These are phyloP conservation scores for Cyanoderma ruficeps DNA, from an alignment of 2,113 vertebrate species.

Conservation along the genomic window DNA sequence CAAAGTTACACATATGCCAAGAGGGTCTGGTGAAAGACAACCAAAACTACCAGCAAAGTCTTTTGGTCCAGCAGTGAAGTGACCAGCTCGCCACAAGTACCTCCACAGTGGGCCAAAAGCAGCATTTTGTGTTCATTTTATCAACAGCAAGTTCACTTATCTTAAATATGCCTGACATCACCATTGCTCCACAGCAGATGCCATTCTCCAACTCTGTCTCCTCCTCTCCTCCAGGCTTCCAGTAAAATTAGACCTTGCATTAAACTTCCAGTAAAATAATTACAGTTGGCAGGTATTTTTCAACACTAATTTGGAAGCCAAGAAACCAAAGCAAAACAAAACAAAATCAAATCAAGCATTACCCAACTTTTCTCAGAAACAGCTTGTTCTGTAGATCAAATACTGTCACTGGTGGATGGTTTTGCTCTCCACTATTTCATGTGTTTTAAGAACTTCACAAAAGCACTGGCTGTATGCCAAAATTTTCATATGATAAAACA, in stretches of 20 bases:
- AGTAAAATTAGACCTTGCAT: conserved; percentile 34
- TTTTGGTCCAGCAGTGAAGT: background rate
- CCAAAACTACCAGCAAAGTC: background rate
- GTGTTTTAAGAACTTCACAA: background rate
- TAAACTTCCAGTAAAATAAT: conserved; percentile 56
- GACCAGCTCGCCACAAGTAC: background rate
- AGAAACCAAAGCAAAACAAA: conserved; percentile 26
- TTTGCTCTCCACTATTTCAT: background rate
- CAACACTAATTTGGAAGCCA: conserved; percentile 33
- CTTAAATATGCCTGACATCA: background rate
- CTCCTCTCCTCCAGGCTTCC: conserved; percentile 22
- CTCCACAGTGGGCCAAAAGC: background rate
- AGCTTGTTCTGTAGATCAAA: background rate
- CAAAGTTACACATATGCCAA: background rate
- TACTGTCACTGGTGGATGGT: background rate
- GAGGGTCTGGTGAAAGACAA: background rate
- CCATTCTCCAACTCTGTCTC: background rate
- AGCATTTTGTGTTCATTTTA: background rate
- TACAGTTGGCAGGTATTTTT: conserved; percentile 44
- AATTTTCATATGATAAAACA: background rate
- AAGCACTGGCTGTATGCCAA: background rate
- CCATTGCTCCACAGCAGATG: background rate
- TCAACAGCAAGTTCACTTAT: background rate
- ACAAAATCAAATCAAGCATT: conserved; percentile 6
- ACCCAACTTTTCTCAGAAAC: conserved; percentile 12